phyloP scores from a whole-genome alignment of 2,888 invertebrate genomes.

The Zhuqinia jingwanae region DNA sequence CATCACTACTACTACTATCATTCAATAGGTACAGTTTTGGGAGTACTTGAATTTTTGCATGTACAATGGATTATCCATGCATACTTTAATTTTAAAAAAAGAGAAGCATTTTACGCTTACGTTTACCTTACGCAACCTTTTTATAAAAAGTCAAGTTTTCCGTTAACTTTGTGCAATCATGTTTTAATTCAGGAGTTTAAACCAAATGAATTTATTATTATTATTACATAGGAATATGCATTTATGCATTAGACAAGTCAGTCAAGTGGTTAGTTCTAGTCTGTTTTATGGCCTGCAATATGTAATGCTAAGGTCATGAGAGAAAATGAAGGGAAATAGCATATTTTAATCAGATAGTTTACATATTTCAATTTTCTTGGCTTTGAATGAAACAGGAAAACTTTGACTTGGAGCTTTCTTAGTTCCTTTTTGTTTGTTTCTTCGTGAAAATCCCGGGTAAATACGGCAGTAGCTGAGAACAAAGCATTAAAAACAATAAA shows the following conservation, averaged over 20 bases:
- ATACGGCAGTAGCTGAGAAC: slow-evolving; percentile 9
- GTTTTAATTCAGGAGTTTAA: slow-evolving; percentile 45
- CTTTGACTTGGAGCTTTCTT: background rate
- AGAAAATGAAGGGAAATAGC: background rate
- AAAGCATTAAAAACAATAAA: too few species aligned
- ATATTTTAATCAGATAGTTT: too few species aligned
- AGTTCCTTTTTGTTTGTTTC: background rate
- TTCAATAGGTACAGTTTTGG: slow-evolving; percentile 10
- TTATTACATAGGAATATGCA: background rate
- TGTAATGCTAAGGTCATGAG: too few species aligned
- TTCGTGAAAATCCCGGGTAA: slow-evolving; percentile 58
- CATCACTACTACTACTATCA: too few species aligned
- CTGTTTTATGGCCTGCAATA: too few species aligned
- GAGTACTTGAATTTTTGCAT: background rate
- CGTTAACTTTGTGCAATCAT: slow-evolving; percentile 70
- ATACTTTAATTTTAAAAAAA: too few species aligned
- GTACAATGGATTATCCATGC: background rate
- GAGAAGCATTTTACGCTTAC: slow-evolving; percentile 64
- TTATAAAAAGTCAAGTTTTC: slow-evolving; percentile 23
- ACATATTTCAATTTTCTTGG: background rate
- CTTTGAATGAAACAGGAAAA: background rate
- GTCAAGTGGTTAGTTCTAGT: slow-evolving; percentile 26
- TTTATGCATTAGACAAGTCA: background rate
- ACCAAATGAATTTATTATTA: slow-evolving; percentile 49
- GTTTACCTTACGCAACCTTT: slow-evolving; percentile 20